Percentiles rank a stretch among this genome's conserved stretches.
These are phyloP conservation scores for Oscheius onirici DNA, from an alignment of 2,888 invertebrate genomes.

Conservation along the genomic window DNA sequence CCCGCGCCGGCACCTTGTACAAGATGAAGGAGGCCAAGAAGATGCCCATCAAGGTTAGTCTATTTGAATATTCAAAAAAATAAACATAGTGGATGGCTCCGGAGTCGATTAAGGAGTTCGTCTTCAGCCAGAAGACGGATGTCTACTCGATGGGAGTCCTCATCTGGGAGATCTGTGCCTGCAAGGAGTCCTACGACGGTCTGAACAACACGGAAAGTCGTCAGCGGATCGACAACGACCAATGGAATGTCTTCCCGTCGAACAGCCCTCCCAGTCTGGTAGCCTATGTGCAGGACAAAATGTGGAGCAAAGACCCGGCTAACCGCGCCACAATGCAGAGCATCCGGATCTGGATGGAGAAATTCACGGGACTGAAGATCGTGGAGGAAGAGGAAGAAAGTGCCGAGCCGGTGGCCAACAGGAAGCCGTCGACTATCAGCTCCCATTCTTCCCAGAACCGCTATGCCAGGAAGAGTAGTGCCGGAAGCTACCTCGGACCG, in stretches of 20 bases:
- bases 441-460: too few species aligned
- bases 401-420: too few species aligned
- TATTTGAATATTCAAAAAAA: too few species aligned
- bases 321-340: constrained; percentile 9
- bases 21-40: not conserved
- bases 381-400: too few species aligned
- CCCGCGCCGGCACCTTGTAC: not conserved
- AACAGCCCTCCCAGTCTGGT: not conserved
- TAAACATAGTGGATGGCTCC: constrained; percentile 49
- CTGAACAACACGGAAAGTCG: not conserved
- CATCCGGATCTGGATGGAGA: too few species aligned
- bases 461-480: too few species aligned
- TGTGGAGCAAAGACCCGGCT: not conserved
- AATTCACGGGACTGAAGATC: too few species aligned
- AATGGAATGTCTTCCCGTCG: not conserved
- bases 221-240: not conserved
- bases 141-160: constrained; percentile 48
- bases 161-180: constrained; percentile 42
- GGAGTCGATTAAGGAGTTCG: constrained; percentile 30
- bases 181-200: constrained; percentile 1
- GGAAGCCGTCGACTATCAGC: too few species aligned
- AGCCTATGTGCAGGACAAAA: not conserved
- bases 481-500: too few species aligned
- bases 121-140: constrained; percentile 41
- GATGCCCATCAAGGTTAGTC: constrained; percentile 45